Evolutionary conservation across 64 coral and sea anemone species (phyloP).

Genomic region (Porites lutea): DNA sequence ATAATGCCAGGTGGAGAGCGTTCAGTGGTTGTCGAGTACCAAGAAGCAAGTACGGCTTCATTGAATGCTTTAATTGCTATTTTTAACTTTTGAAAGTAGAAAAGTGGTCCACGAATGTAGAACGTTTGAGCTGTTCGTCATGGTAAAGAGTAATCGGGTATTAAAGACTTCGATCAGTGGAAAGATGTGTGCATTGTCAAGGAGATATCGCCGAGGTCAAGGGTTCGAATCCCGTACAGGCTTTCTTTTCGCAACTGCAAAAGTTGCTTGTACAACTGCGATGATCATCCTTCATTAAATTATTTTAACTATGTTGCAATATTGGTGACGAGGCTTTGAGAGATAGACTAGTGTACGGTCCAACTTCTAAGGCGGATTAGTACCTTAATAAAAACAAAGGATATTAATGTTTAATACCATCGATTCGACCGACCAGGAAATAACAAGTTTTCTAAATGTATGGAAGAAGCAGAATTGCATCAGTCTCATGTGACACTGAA

Average conservation of each 20-base stretch:
- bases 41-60: too few relatives aligned
- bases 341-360: conserved; percentile 13
- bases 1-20: too few relatives aligned
- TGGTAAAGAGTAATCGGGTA: not conserved
- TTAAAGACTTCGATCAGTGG: not conserved
- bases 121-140: conserved; percentile 16
- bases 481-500: conserved; percentile 13
- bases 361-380: not conserved
- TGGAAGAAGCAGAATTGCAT: not conserved
- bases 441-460: not conserved
- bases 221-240: too few relatives aligned
- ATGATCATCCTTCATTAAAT: too few relatives aligned
- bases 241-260: too few relatives aligned
- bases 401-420: conserved; percentile 5
- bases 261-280: too few relatives aligned
- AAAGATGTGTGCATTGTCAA: conserved; percentile 21
- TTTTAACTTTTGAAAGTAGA: not conserved
- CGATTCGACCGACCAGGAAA: not conserved
- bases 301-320: too few relatives aligned
- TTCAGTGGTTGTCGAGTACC: too few relatives aligned
- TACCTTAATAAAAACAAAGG: conserved; percentile 9
- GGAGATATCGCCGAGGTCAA: not conserved
- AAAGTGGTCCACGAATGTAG: conserved; percentile 18
- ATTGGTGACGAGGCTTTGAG: conserved; percentile 13
- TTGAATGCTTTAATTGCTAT: not conserved